Conservation (phyloP, 2,888 invertebrate genomes). For the Anarsia innoxiella region DNA sequence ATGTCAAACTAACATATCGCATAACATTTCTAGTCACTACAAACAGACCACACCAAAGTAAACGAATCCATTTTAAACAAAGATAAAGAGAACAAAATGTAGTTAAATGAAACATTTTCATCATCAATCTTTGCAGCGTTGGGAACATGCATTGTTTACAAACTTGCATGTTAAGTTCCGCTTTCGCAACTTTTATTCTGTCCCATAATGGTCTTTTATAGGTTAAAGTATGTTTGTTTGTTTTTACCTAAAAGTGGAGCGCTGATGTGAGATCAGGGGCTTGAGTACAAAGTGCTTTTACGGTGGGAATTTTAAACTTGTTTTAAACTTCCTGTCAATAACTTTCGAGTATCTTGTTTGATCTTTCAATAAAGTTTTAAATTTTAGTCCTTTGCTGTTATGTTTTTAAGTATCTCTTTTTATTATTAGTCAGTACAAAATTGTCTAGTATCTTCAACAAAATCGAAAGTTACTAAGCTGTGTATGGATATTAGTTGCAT, state of each 20-base stretch:
- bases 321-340: slow-evolving; percentile 8
- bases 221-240: slow-evolving; percentile 39
- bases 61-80: too few species aligned
- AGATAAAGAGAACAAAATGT: too few species aligned
- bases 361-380: too few species aligned
- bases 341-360: not conserved
- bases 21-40: too few species aligned
- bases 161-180: not conserved
- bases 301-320: slow-evolving; percentile 30
- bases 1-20: too few species aligned
- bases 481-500: too few species aligned
- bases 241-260: slow-evolving; percentile 48
- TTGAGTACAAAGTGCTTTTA: slow-evolving; percentile 30
- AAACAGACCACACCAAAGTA: too few species aligned
- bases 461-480: too few species aligned
- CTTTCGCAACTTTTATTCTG: slow-evolving; percentile 26
- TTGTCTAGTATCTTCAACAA: too few species aligned
- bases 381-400: too few species aligned
- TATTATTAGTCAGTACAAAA: too few species aligned
- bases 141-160: slow-evolving; percentile 28
- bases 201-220: slow-evolving; percentile 34
- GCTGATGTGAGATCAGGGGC: slow-evolving; percentile 27
- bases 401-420: too few species aligned
- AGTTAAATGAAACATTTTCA: slow-evolving; percentile 24
- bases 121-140: slow-evolving; percentile 28